A percentile compares a stretch with the other conserved stretches of the same genome.
phyloP scores from a whole-genome alignment of 2,797 vertebrate species.

The Enteromius fasciolatus region DNA sequence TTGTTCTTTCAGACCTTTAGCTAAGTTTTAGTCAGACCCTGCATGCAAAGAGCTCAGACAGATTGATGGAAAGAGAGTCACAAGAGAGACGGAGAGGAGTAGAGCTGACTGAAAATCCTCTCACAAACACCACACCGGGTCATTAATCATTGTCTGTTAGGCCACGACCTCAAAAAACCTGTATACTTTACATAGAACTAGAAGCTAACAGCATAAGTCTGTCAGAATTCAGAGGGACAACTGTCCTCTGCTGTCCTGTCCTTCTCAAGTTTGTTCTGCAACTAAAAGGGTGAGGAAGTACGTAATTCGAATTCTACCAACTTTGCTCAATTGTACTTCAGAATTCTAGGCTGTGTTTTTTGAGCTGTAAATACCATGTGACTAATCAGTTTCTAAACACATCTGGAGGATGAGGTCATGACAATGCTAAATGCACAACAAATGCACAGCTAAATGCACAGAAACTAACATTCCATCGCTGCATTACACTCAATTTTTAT shows the following conservation, averaged over 20 bases:
- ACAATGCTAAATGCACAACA: not conserved
- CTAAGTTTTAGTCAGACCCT: conserved; percentile 23
- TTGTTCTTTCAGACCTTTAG: conserved; percentile 19
- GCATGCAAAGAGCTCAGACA: conserved; percentile 13
- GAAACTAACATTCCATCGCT: not conserved
- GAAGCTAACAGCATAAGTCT: conserved; percentile 27
- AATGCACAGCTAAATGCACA: too few species aligned
- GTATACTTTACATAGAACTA: conserved; percentile 28
- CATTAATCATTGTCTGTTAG: conserved; percentile 47
- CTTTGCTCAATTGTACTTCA: not conserved
- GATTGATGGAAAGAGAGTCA: conserved; percentile 44
- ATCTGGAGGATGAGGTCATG: not conserved
- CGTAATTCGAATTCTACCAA: not conserved
- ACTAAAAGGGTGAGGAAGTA: not conserved
- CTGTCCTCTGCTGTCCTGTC: conserved; percentile 21
- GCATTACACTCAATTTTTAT: too few species aligned
- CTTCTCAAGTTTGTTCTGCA: conserved; percentile 25
- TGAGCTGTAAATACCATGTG: not conserved
- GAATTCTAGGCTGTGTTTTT: not conserved
- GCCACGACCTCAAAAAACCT: conserved; percentile 36
- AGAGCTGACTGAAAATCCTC: conserved; percentile 35
- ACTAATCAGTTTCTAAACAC: not conserved
- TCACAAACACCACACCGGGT: conserved; percentile 30
- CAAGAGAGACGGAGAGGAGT: conserved; percentile 17
- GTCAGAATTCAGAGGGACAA: conserved; percentile 24